A percentile compares a stretch with the other conserved stretches of the same genome.
Conservation (phyloP, 2,113 vertebrate species). For the Alces alces region DNA sequence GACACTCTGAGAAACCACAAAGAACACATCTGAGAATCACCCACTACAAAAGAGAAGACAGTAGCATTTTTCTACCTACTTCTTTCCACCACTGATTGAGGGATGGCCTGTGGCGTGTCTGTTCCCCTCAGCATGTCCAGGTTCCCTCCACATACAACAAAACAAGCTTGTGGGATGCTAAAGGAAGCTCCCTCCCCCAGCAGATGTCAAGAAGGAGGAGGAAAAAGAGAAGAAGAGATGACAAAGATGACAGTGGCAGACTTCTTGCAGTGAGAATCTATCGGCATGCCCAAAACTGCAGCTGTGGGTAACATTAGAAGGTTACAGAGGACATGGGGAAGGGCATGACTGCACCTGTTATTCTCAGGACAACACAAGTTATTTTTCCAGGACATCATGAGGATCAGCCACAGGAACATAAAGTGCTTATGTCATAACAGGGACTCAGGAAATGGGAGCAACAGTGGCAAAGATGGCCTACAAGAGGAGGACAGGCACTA, state of each 20-base stretch:
- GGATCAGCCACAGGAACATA: background rate
- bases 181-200: background rate
- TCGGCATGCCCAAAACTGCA: background rate
- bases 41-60: background rate
- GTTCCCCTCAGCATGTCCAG: background rate
- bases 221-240: too few species aligned
- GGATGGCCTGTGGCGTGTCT: background rate
- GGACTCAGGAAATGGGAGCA: background rate
- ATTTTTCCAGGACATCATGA: background rate
- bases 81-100: background rate
- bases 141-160: background rate
- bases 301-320: background rate
- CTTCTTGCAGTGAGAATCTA: background rate
- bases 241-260: background rate
- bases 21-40: background rate
- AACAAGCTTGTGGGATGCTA: background rate
- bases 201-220: background rate
- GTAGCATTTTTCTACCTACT: background rate
- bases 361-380: background rate
- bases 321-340: background rate
- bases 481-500: background rate
- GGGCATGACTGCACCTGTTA: background rate
- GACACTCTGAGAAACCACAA: background rate
- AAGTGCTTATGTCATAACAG: background rate
- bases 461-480: background rate